These are phyloP conservation scores for Xiphorhynchus erythropygius DNA, from an alignment of 2,797 vertebrate species.

Conservation along the genomic window DNA sequence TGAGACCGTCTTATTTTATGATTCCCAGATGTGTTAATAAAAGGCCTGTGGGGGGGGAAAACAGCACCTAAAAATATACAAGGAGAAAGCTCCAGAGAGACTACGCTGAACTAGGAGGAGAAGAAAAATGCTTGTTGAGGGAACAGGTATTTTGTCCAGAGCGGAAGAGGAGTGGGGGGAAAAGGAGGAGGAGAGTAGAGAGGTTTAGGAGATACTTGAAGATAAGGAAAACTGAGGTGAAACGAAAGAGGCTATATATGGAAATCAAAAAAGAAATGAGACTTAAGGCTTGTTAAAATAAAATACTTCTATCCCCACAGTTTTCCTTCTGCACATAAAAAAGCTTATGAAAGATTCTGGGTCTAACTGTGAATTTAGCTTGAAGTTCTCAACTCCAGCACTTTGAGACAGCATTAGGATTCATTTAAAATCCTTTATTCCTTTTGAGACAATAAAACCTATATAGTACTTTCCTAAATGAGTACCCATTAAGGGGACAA, in stretches of 20 bases:
- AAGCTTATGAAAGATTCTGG: neutral
- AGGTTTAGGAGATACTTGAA: neutral
- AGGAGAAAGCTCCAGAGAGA: neutral
- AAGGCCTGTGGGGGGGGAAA: neutral
- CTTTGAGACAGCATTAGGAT: neutral
- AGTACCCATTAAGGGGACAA: conserved; percentile 56
- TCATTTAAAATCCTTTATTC: conserved; percentile 38
- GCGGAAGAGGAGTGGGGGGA: neutral
- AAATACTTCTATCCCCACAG: neutral
- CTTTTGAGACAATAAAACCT: conserved; percentile 23
- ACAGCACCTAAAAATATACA: neutral
- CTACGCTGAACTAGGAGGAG: neutral
- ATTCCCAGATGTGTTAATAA: conserved; percentile 14
- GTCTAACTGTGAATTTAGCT: conserved; percentile 3
- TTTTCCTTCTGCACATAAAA: neutral
- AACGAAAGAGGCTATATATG: neutral
- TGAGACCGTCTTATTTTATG: neutral
- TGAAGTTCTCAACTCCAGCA: neutral
- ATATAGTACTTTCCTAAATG: conserved; percentile 23
- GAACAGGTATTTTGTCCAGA: neutral
- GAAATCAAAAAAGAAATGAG: conserved; percentile 6
- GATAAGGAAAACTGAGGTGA: neutral
- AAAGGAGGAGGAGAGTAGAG: neutral
- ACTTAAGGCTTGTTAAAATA: neutral
- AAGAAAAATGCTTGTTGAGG: neutral